Base-by-base conservation (phyloP, 2,888 invertebrate genomes). In the Hedya salicella region DNA sequence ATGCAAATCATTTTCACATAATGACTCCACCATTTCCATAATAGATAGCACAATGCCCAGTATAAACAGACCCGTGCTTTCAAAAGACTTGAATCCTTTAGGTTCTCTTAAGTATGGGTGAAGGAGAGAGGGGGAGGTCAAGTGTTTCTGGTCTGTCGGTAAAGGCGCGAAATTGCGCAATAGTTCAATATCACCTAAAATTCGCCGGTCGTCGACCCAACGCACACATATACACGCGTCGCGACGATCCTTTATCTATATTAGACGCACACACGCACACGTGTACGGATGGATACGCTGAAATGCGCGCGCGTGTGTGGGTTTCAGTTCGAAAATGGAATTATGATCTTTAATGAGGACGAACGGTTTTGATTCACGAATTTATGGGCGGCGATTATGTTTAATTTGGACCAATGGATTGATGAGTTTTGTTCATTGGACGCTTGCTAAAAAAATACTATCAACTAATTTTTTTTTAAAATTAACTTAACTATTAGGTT, bases 171-270 rank as follows among this genome's bases (percentile, higher is more conserved):
- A 70, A 75, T 82, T 82, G 80, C 79, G 81, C 82, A 82, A 82
- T 78, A 78, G 77, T 77, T 78, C 78, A 77, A 70, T 78, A 80
- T 74, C 70, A 73, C 78, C 78, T 74, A 80, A 81, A 79, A 72
- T 81, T 81, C 75, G 81, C 77, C 76, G 82, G 81, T 81, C 79
- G 75, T 57, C 73, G 81, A 78, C 78, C 81, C 74, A 67, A 54
- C 71, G 72, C 71, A 74, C 70, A 73, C 70, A 68, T 62, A 64
- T 69, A 69, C 77, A 69, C 68, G 52, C 70, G 70, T 72, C 71
- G 70, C 68, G 70, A 73, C 72, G 72, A 57, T 30, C 44, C 39
- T 73, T 64, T 79, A 68, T 69, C 62, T 73, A 77, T 72, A 72
- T 69, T 46, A 66, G 62, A 64, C 72, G 49, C 73, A 73, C 71